Evolutionary conservation across 2,113 vertebrate genomes (phyloP).

Genomic region (Elachura formosa): DNA sequence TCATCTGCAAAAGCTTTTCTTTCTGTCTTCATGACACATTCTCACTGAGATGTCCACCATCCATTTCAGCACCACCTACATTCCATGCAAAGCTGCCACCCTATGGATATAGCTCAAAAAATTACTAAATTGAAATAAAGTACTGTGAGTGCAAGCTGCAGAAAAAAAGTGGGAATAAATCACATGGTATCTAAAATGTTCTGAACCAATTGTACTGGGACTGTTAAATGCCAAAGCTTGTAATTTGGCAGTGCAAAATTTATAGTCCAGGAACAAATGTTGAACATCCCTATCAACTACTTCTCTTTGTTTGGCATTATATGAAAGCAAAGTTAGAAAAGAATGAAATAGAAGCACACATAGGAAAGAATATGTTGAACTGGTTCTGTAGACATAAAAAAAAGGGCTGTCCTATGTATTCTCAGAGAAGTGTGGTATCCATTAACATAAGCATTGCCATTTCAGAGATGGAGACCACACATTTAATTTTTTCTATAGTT

Average conservation of each 20-base stretch:
- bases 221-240: not conserved
- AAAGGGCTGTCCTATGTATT: not conserved
- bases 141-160: not conserved
- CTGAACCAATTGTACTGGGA: not conserved
- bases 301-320: not conserved
- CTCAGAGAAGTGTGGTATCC: not conserved
- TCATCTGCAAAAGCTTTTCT: not conserved
- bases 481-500: constrained; percentile 23
- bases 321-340: not conserved
- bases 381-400: not conserved
- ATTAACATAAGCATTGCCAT: not conserved
- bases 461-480: constrained; percentile 39
- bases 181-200: not conserved
- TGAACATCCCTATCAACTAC: not conserved
- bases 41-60: not conserved
- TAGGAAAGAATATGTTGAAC: not conserved
- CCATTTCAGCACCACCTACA: not conserved
- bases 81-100: not conserved
- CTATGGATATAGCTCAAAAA: not conserved
- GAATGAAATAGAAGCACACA: not conserved
- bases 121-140: not conserved
- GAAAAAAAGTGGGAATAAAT: not conserved
- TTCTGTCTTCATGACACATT: not conserved
- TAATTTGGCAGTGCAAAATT: not conserved
- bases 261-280: not conserved